Evolutionary conservation across 1,140 invertebrate species (phyloP).

Genomic region (Drosophila sp.): DNA sequence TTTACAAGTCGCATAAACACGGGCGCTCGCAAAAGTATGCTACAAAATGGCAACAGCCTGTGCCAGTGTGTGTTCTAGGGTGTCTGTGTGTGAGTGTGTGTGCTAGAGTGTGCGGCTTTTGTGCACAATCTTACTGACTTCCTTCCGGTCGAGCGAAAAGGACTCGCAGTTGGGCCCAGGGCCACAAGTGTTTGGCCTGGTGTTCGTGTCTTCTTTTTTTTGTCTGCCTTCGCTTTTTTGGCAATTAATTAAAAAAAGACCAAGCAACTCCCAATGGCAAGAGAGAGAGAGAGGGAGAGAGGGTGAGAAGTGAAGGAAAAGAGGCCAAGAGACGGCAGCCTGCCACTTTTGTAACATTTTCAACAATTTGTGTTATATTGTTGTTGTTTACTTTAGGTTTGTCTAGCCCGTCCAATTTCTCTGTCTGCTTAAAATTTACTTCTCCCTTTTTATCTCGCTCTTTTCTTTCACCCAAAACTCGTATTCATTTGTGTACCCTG

Average conservation of each 20-base stretch:
- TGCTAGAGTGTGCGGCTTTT: conserved; percentile 43
- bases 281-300: conserved; percentile 27
- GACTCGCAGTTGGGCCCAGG: conserved; percentile 19
- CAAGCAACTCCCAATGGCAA: conserved; percentile 19
- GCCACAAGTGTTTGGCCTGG: conserved; percentile 68
- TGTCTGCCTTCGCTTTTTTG: conserved; percentile 62
- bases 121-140: conserved; percentile 75
- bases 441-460: conserved; percentile 1
- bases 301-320: neutral
- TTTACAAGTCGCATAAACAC: conserved; percentile 78
- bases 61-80: conserved; percentile 20
- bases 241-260: conserved; percentile 78
- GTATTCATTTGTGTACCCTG: conserved; percentile 34
- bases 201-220: conserved; percentile 2
- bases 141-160: conserved; percentile 61
- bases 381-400: conserved; percentile 66
- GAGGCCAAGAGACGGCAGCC: conserved; percentile 12
- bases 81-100: conserved; percentile 21
- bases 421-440: conserved; percentile 4
- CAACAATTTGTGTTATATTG: conserved; percentile 72
- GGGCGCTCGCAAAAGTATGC: conserved; percentile 71
- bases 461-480: conserved; percentile 14
- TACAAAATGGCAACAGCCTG: conserved; percentile 53
- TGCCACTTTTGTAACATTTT: conserved; percentile 65
- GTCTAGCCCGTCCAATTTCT: conserved; percentile 66